Base-by-base conservation (phyloP, 2,797 vertebrate genomes). In the Euthynnus affinis region DNA sequence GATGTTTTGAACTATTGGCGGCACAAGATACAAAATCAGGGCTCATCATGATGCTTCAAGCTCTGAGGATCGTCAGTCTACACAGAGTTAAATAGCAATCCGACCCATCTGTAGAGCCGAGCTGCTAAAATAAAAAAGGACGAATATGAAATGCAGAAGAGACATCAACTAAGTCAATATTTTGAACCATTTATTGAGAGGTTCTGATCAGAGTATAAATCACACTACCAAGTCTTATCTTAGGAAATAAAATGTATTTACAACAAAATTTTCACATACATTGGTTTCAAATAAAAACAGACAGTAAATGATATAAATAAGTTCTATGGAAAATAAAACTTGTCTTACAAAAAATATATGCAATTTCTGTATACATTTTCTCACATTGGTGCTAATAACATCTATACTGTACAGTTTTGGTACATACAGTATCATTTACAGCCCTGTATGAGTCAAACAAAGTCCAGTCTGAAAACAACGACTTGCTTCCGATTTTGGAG, bases 301-400 rank as follows among this genome's bases (percentile, higher is more conserved):
- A 95, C 93, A 91, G 89, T 94, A 96, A 95, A 94, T 95, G 95
- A 95, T 98, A 98, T 98, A 99, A 98, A 98, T 98, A 99, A 97
- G 96, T 96, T 98, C 96, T 98, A 98, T 97, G 97, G 96, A 97
- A 98, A 99, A 95, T 96, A 95, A 98, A 97, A 97, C 96, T 97
- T 96, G 96, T 97, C 95, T 98, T 98, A 98, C 96, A 97, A 98
- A 97, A 98, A 96, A 97, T 96, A 97, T 96, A 96, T 96, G 96
- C 96, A 96, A 94, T 97, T 94, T 95, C 92, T 95, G 94, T 95
- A 93, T 95, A 95, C 93, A 95, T 93, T 93, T 94, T 93, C 93
- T 96, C 96, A 97, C 96, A 96, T 97, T 96, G 97, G 96, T 96
- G 96, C 95, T 96, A 97, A 95, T 94, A 94, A 95, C 94, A 95